Evolutionary conservation across 2,113 vertebrate genomes (phyloP).

Genomic region (Verasper variegatus): DNA sequence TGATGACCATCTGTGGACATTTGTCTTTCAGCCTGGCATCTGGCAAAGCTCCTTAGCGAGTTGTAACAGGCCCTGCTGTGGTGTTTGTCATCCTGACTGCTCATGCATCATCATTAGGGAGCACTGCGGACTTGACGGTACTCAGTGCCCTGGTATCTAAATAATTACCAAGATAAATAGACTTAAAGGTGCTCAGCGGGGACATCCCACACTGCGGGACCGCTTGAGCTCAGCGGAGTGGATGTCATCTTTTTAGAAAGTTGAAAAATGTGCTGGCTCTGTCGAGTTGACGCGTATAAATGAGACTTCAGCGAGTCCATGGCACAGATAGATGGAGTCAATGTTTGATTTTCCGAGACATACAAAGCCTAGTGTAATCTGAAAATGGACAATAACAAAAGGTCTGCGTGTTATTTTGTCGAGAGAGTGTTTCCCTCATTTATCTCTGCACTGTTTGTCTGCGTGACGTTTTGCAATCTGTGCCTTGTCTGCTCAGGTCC

Average conservation of each 20-base stretch:
- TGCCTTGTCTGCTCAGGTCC: constrained; percentile 22
- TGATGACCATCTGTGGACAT: constrained; percentile 61
- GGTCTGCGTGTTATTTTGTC: constrained; percentile 23
- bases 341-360: constrained; percentile 45
- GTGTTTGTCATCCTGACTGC: constrained; percentile 75
- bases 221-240: neutral
- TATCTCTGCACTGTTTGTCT: constrained; percentile 35
- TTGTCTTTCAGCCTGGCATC: constrained; percentile 68
- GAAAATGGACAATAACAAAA: constrained; percentile 48
- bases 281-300: neutral
- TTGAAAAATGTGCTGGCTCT: neutral
- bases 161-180: constrained; percentile 76
- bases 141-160: constrained; percentile 66
- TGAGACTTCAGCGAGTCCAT: constrained; percentile 13
- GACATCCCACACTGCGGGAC: constrained; percentile 18
- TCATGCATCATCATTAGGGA: constrained; percentile 81
- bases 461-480: constrained; percentile 40
- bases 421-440: constrained; percentile 38
- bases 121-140: constrained; percentile 54
- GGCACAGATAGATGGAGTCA: constrained; percentile 26
- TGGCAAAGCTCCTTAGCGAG: constrained; percentile 71
- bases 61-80: constrained; percentile 73
- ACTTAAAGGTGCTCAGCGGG: constrained; percentile 38
- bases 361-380: constrained; percentile 42
- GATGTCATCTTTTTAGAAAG: constrained; percentile 1